Conservation (phyloP, 2,797 vertebrate species). For the Meda fulgida region DNA sequence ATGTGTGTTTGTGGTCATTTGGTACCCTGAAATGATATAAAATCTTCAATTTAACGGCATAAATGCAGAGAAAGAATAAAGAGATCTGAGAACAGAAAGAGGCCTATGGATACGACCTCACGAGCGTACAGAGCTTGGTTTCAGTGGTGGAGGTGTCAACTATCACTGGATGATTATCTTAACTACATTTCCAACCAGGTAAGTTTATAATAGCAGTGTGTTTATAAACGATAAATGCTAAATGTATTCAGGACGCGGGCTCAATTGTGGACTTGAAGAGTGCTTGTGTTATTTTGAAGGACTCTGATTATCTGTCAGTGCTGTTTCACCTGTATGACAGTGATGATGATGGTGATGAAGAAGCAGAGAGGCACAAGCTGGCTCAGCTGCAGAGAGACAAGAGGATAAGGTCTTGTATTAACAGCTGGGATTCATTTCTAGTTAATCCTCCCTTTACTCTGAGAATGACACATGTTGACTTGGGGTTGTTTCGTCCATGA, state of each 20-base stretch:
- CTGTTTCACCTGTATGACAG: conserved; percentile 73
- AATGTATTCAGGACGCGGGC: background rate
- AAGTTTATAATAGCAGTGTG: background rate
- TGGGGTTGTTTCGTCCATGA: background rate
- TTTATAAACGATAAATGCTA: background rate
- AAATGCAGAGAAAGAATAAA: conserved; percentile 47
- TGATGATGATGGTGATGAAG: conserved; percentile 56
- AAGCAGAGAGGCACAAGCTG: conserved; percentile 57
- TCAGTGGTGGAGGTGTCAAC: conserved; percentile 64
- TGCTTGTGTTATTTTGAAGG: conserved; percentile 49
- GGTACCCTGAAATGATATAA: background rate
- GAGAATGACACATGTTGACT: background rate
- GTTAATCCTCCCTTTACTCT: background rate
- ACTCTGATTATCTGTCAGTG: conserved; percentile 75
- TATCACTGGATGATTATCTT: conserved; percentile 71
- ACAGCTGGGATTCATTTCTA: background rate
- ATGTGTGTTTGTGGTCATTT: background rate
- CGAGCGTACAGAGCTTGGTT: conserved; percentile 52
- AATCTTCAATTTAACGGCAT: background rate
- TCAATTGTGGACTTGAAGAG: background rate
- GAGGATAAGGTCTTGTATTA: conserved; percentile 46
- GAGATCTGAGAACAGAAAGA: conserved; percentile 34
- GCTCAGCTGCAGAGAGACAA: conserved; percentile 43
- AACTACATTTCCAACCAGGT: conserved; percentile 69
- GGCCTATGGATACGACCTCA: conserved; percentile 35